Evolutionary conservation across 2,113 vertebrate genomes (phyloP), one percentile per base, ranked within the genome.

Genomic region (Equus quagga): DNA sequence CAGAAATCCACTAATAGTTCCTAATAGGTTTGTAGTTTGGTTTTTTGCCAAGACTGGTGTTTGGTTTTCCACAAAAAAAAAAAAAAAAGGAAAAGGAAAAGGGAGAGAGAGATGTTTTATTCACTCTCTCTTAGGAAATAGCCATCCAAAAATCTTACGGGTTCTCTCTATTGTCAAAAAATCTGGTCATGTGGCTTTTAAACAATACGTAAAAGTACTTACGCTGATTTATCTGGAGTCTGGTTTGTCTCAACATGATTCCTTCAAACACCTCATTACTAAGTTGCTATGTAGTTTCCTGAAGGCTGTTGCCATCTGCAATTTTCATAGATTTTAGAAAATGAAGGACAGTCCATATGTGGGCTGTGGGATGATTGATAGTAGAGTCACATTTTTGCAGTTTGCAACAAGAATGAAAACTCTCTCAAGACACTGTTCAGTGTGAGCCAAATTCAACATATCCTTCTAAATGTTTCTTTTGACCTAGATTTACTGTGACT

Each of bases 211-310:
- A 69, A 96, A 97, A 95, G 87, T 89, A 93, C 49, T 92, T 87
- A 60, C n/a, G 21, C 26, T 96, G 92, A 92, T 79, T 97, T 98
- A 89, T 46, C 73, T 96, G 69, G 89, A 95, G 24, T 17, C 79
- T 96, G 46, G 4, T 94, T 97, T 97, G 88, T 89, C 92, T 98
- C 91, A 93, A 88, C 14, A 58, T 0, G 23, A 96, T 89, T 95
- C 89, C 41, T 31, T 98, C 65, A 86, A 96, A 96, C 91, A 95
- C 70, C 88, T 98, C 67, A 95, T 97, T 97, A 97, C 13, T 97
- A 97, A 97, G 72, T 2, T 95, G 7, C 84, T 94, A 26, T 78
- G 96, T 83, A 36, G 82, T 93, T 94, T 70, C 62, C 36, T 83
- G 17, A 97, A 96, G 72, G 49, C 41, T 87, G 12, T 97, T 97